Evolutionary conservation across 2,888 invertebrate genomes (phyloP), one percentile per base, ranked within the genome.

Genomic region (Stenodera caucasica): DNA sequence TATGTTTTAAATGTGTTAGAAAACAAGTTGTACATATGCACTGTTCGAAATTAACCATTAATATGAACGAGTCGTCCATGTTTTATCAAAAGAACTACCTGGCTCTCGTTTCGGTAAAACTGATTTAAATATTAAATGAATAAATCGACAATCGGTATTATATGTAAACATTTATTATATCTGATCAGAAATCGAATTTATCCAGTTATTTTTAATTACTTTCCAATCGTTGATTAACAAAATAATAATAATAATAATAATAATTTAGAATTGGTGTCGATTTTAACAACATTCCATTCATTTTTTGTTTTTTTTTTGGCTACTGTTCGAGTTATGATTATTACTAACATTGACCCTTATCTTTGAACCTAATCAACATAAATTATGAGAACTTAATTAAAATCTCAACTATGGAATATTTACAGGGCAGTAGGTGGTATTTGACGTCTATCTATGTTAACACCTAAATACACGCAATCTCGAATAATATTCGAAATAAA

Each of bases 371-470:
- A 70, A 73, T 73, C 71, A 74, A 72, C 73, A 74, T 76, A 74
- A 76, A 75, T 76, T 74, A 74, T 71, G 70, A 73, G 73, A 70
- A 69, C 67, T 73, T 75, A 75, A 75, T 75, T 75, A 75, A 74
- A 74, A 72, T 67, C 70, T 68, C 72, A 71, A 69, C 71, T 72
- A 9, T 67, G 64, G 61, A 61, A 69, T 72, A 71, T 70, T 72
- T 73, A 45, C 67, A 66, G 60, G 59, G 55, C 58, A 59, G 55
- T 67, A 65, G 70, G 68, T 62, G 68, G 68, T 37, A 15, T 15
- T 37, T 15, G 40, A 40, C 54, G 53, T 60, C 53, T 45, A 11
- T 29, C 35, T 53, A 50, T 60, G 64, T 68, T 69, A 64, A 59
- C 68, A 69, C 67, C 69, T 66, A 65, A 67, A 52, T 59, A 57